Percentiles rank a stretch among this genome's conserved stretches.
Conservation (phyloP, 2,797 vertebrate genomes). For the Sebastes jordani region DNA sequence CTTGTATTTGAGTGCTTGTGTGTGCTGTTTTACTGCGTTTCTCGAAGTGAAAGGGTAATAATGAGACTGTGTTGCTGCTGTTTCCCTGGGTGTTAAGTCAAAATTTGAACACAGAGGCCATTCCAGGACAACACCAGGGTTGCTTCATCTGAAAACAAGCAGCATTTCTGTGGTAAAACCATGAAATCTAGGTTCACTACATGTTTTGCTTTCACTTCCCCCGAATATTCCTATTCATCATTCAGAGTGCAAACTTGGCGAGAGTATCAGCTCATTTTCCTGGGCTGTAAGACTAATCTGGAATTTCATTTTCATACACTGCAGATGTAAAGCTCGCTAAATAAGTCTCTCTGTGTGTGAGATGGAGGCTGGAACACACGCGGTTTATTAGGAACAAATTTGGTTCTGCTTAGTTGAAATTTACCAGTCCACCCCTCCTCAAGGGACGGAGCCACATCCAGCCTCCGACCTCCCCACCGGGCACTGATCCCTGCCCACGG, state of each 20-base stretch:
- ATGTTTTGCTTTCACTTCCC: conserved; percentile 25
- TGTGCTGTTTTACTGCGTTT: conserved; percentile 16
- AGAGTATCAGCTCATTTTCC: not conserved
- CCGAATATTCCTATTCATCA: conserved; percentile 11
- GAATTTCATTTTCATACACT: conserved; percentile 21
- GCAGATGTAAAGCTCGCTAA: conserved; percentile 7
- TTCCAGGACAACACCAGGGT: conserved; percentile 14
- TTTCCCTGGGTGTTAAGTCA: conserved; percentile 28
- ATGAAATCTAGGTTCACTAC: conserved; percentile 20
- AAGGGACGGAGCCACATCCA: not conserved
- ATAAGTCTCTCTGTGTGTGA: not conserved
- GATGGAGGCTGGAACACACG: not conserved
- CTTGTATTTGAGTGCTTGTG: conserved; percentile 14
- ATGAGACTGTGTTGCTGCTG: not conserved
- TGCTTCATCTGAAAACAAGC: conserved; percentile 54
- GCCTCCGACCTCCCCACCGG: not conserved
- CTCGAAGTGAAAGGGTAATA: not conserved
- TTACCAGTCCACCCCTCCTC: conserved; percentile 23
- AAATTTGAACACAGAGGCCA: conserved; percentile 16
- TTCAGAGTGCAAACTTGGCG: conserved; percentile 3
- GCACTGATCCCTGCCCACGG: conserved; percentile 19
- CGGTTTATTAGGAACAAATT: conserved; percentile 18
- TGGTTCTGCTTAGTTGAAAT: conserved; percentile 14
- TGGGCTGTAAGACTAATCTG: not conserved
- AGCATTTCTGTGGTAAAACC: conserved; percentile 34